These are phyloP conservation scores for Lepus townsendii DNA, from an alignment of 2,797 vertebrate species.

Conservation along the genomic window DNA sequence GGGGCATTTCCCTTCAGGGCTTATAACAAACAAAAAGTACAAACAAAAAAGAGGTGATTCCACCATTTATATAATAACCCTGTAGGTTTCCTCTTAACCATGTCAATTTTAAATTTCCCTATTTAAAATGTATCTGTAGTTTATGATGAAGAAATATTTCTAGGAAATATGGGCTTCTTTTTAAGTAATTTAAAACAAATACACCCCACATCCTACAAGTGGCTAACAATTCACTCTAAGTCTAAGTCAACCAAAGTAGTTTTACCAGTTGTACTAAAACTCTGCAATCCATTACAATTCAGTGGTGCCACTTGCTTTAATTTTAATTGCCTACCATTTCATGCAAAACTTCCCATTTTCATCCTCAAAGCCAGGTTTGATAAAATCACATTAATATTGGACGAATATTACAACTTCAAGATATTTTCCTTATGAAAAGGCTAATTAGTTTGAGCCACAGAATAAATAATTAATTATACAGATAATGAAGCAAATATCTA, in stretches of 20 bases:
- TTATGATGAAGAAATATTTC: background rate
- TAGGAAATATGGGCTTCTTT: background rate
- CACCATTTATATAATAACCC: background rate
- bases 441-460: constrained; percentile 69
- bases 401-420: constrained; percentile 70
- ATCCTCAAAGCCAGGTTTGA: background rate
- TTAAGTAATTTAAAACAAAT: background rate
- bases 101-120: background rate
- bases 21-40: background rate
- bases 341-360: background rate
- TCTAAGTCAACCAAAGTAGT: background rate
- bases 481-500: constrained; percentile 68
- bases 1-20: background rate
- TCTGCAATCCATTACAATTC: background rate
- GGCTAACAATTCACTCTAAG: background rate
- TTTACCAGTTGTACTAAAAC: background rate
- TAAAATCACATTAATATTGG: constrained; percentile 72
- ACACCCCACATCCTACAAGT: background rate
- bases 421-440: constrained; percentile 61
- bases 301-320: background rate
- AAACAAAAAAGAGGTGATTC: background rate
- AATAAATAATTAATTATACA: constrained; percentile 71
- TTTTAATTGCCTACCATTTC: background rate
- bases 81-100: background rate
- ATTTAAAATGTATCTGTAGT: background rate